A percentile compares a stretch with the other conserved stretches of the same genome.
Evolutionary conservation across 2,113 vertebrate species (phyloP).

Genomic region (Echinops telfairi): DNA sequence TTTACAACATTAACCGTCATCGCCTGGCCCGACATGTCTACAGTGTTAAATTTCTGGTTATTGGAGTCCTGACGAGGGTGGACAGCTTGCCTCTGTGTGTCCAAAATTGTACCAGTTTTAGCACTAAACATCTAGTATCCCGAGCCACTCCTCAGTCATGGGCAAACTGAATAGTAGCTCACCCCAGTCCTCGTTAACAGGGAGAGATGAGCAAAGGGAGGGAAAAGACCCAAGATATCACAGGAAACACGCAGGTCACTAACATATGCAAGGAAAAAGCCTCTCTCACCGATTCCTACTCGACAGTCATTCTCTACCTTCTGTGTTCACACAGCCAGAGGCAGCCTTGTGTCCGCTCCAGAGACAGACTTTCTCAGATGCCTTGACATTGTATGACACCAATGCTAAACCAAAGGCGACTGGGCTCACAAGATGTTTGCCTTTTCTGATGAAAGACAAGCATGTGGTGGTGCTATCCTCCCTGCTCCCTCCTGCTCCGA

Average conservation of each 20-base stretch:
- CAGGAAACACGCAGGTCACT: not conserved
- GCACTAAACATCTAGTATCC: too few species aligned
- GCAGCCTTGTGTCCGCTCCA: not conserved
- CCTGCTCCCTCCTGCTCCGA: not conserved
- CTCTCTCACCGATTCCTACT: not conserved
- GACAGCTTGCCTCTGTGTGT: not conserved
- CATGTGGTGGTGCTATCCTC: not conserved
- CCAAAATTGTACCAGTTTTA: not conserved
- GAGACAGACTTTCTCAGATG: not conserved
- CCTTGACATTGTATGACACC: not conserved
- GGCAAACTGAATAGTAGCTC: fast-evolving
- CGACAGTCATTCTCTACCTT: not conserved
- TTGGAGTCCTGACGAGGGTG: not conserved
- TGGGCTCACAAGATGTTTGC: too few species aligned
- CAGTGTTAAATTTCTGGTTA: too few species aligned
- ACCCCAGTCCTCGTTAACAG: not conserved
- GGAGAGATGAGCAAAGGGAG: not conserved
- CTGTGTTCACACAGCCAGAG: not conserved
- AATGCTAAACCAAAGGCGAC: not conserved
- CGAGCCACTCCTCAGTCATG: not conserved
- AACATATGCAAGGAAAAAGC: not conserved
- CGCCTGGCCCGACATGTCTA: too few species aligned
- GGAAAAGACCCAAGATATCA: not conserved
- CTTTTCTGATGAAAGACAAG: not conserved
- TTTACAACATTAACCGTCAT: not conserved